These are phyloP conservation scores for Drosophila engyochracea DNA, from an alignment of 2,888 invertebrate species.

Conservation along the genomic window DNA sequence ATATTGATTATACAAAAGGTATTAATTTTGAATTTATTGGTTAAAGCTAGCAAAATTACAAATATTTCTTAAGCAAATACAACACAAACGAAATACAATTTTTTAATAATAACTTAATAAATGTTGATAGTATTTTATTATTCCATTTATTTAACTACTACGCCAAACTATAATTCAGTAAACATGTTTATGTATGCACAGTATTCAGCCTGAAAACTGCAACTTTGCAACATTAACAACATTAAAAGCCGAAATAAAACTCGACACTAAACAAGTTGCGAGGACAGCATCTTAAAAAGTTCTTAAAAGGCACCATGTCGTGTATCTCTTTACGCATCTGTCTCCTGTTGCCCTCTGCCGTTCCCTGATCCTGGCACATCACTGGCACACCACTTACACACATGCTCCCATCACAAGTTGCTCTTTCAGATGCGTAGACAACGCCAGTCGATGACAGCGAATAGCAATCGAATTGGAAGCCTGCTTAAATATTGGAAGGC, in stretches of 20 bases:
- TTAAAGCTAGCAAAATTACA: neutral
- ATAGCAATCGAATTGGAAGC: conserved; percentile 71
- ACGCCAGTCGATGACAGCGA: conserved; percentile 68
- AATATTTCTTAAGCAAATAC: neutral
- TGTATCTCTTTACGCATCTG: conserved; percentile 43
- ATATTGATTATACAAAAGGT: neutral
- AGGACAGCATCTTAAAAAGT: conserved; percentile 49
- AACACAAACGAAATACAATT: neutral
- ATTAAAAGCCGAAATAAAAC: conserved; percentile 43
- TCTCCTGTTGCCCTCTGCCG: neutral
- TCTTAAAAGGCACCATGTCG: conserved; percentile 59
- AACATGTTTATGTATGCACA: neutral
- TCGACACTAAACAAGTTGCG: conserved; percentile 47
- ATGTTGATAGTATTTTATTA: neutral
- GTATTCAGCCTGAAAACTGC: conserved; percentile 15
- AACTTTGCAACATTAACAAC: conserved; percentile 29
- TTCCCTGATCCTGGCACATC: neutral
- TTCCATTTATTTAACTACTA: neutral
- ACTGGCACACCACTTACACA: neutral
- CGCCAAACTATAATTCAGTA: neutral
- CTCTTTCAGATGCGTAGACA: conserved; percentile 61
- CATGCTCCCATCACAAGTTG: conserved; percentile 17
- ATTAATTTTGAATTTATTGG: neutral
- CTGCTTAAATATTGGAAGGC: conserved; percentile 73
- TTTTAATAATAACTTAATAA: neutral